phyloP scores from a whole-genome alignment of 2,797 vertebrate genomes.

The Microctenopoma lineatum region DNA sequence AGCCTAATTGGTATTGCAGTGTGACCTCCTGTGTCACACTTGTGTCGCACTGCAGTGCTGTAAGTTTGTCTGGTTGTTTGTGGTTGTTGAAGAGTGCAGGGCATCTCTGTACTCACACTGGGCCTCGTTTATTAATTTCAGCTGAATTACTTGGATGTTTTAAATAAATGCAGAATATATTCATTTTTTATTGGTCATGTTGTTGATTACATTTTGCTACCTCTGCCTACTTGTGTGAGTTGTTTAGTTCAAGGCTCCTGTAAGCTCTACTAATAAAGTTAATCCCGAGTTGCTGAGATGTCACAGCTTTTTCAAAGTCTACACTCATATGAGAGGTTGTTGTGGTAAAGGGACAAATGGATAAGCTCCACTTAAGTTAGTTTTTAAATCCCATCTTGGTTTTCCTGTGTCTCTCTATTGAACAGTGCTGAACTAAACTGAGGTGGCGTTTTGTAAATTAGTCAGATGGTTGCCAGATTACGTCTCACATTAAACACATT shows the following conservation, averaged over 20 bases:
- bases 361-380: neutral
- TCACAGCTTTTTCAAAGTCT: too few relatives aligned
- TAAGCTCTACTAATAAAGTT: neutral
- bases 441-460: constrained; percentile 1
- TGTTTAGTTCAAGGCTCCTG: neutral
- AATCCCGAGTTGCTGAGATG: neutral
- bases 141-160: constrained; percentile 27
- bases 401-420: neutral
- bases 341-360: neutral
- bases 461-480: constrained; percentile 18
- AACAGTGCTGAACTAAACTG: neutral
- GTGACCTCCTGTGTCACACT: constrained; percentile 49
- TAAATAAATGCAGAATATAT: constrained; percentile 47
- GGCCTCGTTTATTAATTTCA: constrained; percentile 60
- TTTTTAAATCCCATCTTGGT: neutral
- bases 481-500: constrained; percentile 20
- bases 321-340: neutral
- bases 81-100: constrained; percentile 44
- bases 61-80: constrained; percentile 35
- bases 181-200: constrained; percentile 27
- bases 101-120: constrained; percentile 36
- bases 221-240: constrained; percentile 5
- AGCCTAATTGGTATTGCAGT: constrained; percentile 47
- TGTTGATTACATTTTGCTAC: constrained; percentile 33
- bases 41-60: constrained; percentile 23